Evolutionary conservation across 2,888 invertebrate species (phyloP).

Genomic region (Biston betularia): DNA sequence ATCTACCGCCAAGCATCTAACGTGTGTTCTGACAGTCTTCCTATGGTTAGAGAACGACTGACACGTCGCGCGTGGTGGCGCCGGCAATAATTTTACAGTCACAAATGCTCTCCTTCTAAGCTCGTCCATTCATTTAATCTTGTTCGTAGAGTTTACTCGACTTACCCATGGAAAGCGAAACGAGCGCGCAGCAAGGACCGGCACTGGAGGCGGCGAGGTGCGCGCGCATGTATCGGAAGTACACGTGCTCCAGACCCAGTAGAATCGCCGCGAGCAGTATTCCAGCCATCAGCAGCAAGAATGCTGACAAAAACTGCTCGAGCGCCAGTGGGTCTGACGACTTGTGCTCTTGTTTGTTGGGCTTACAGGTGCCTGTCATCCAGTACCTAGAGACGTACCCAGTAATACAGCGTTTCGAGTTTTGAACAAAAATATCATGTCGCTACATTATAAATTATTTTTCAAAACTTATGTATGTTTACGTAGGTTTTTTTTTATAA

Average conservation of each 20-base stretch:
- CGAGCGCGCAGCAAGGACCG: conserved; percentile 96
- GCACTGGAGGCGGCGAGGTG: conserved; percentile 95
- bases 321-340: conserved; percentile 95
- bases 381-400: conserved; percentile 89
- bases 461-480: too few species aligned
- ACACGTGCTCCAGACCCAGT: conserved; percentile 96
- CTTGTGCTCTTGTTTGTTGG: conserved; percentile 96
- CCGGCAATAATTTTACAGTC: too few species aligned
- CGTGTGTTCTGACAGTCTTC: too few species aligned
- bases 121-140: too few species aligned
- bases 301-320: conserved; percentile 99
- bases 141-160: not conserved
- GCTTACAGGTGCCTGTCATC: conserved; percentile 98
- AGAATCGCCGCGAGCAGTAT: conserved; percentile 95
- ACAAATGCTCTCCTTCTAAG: too few species aligned
- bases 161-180: conserved; percentile 94
- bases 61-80: too few species aligned
- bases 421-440: not conserved
- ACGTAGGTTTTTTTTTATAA: too few species aligned
- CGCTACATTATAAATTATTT: too few species aligned
- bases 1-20: too few species aligned
- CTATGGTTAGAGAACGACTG: too few species aligned
- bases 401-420: not conserved
- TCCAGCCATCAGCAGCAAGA: conserved; percentile 97
- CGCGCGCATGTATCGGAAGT: conserved; percentile 96